A percentile compares a stretch with the other conserved stretches of the same genome.
phyloP scores from a whole-genome alignment of 2,888 invertebrate genomes.

The Melieria picta region DNA sequence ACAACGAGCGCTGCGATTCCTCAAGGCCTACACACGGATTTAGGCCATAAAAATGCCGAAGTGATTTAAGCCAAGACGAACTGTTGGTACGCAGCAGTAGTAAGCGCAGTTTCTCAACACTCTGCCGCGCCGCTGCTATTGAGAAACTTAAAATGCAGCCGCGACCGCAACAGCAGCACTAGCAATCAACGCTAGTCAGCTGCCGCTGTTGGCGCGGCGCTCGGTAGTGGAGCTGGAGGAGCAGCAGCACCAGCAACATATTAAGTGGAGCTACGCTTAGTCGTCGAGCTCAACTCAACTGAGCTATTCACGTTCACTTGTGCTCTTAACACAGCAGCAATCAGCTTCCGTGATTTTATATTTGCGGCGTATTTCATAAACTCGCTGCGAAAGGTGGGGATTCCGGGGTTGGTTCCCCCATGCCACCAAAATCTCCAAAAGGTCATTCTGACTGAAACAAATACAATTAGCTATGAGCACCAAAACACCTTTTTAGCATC shows the following conservation, averaged over 20 bases:
- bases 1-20: slow-evolving; percentile 41
- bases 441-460: no score
- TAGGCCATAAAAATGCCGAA: slow-evolving; percentile 49
- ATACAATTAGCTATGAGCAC: no score
- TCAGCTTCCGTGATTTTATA: no score
- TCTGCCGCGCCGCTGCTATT: slow-evolving; percentile 23
- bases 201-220: neutral
- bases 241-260: slow-evolving; percentile 1
- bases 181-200: neutral
- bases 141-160: slow-evolving; percentile 20
- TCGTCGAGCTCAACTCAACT: no score
- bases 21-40: slow-evolving; percentile 50
- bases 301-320: slow-evolving; percentile 9
- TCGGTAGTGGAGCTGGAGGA: neutral
- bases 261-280: no score
- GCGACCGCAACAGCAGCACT: neutral
- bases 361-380: no score
- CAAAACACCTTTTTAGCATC: no score
- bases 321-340: slow-evolving; percentile 1
- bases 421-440: no score
- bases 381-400: no score
- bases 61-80: slow-evolving; percentile 43
- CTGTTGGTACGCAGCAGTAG: neutral
- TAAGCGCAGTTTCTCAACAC: slow-evolving; percentile 22
- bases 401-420: no score